Percentiles rank a stretch among this genome's conserved stretches.
Conservation (phyloP, 2,113 vertebrate genomes). For the Pomatorhinus ruficollis region DNA sequence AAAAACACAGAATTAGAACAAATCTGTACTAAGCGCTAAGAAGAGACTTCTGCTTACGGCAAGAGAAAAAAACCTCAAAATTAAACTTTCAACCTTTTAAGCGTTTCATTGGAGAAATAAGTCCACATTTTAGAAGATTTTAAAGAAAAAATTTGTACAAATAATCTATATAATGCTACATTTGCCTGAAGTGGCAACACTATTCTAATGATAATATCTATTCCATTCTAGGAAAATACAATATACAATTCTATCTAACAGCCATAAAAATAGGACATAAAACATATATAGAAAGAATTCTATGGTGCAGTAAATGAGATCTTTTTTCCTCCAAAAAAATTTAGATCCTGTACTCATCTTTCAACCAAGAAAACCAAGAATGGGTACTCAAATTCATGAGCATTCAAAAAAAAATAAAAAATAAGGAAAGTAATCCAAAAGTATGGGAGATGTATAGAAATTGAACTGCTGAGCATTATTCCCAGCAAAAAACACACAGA, state of each 20-base stretch:
- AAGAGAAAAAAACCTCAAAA: not conserved
- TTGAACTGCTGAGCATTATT: not conserved
- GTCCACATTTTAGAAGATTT: not conserved
- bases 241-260: not conserved
- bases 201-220: not conserved
- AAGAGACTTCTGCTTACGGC: not conserved
- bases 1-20: slow-evolving; percentile 32
- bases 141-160: not conserved
- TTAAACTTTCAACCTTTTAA: not conserved
- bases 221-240: not conserved
- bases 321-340: not conserved
- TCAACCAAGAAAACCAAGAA: not conserved
- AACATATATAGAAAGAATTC: not conserved
- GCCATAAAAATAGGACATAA: not conserved
- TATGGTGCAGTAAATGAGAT: not conserved
- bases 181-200: not conserved
- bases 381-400: not conserved
- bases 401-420: not conserved
- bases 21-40: not conserved
- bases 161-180: not conserved
- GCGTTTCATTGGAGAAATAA: not conserved
- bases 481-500: not conserved
- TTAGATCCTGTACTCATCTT: not conserved
- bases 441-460: not conserved
- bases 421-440: not conserved